These are phyloP conservation scores for Periophthalmus magnuspinnatus DNA, from an alignment of 2,797 vertebrate genomes.

Conservation along the genomic window DNA sequence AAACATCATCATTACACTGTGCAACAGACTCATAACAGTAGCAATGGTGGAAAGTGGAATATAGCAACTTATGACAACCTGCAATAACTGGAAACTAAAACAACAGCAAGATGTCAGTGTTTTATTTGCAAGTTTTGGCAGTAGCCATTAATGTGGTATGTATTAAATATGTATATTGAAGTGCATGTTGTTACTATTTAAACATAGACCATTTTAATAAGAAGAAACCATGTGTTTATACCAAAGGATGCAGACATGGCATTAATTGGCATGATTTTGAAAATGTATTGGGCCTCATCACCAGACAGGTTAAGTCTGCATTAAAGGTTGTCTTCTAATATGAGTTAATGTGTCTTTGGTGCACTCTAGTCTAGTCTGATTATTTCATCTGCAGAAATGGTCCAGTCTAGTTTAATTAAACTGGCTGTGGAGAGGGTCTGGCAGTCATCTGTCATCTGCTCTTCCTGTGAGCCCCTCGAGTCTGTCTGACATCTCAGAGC, in stretches of 20 bases:
- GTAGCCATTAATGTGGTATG: no score
- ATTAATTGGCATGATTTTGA: background rate
- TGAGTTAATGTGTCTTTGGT: background rate
- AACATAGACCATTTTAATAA: no score
- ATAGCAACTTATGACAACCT: no score
- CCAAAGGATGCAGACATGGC: background rate
- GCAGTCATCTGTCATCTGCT: constrained; percentile 79
- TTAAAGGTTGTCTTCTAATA: constrained; percentile 1
- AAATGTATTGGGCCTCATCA: background rate
- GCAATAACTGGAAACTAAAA: no score
- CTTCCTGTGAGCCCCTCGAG: constrained; percentile 79
- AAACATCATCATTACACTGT: background rate
- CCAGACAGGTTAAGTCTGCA: background rate
- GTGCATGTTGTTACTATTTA: no score
- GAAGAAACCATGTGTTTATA: no score
- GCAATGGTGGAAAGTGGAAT: no score
- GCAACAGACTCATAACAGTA: no score
- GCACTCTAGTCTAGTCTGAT: constrained; percentile 10
- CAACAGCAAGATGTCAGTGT: no score
- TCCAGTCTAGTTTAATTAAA: constrained; percentile 8
- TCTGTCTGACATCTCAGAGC: constrained; percentile 82
- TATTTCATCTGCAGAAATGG: background rate
- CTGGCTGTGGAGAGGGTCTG: constrained; percentile 49
- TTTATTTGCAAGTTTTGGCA: no score
- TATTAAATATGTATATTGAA: no score